Conservation (phyloP, 2,113 vertebrate genomes). For the Chrysochloris asiatica region DNA sequence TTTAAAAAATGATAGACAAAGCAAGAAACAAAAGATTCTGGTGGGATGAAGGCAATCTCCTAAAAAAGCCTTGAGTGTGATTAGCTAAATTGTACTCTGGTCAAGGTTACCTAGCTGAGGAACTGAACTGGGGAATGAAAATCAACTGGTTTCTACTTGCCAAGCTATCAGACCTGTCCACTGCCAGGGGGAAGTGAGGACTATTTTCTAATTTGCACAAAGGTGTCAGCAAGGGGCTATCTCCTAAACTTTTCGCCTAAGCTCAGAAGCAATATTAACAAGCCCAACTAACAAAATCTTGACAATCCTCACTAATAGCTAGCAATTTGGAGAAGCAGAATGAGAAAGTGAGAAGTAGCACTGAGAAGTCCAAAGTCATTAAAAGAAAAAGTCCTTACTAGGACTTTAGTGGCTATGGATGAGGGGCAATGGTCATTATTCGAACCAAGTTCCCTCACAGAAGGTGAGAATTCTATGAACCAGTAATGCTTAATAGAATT, state of each 20-base stretch:
- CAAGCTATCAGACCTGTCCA: not conserved
- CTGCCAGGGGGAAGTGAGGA: not conserved
- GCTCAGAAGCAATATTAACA: slow-evolving; percentile 8
- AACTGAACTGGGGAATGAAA: slow-evolving; percentile 6
- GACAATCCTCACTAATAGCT: not conserved
- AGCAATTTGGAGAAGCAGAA: not conserved
- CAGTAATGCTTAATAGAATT: no score
- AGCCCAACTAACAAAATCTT: slow-evolving; percentile 10
- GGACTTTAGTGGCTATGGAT: no score
- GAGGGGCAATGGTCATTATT: no score
- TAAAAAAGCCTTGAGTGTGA: not conserved
- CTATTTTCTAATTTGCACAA: slow-evolving; percentile 32
- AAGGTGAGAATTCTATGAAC: no score
- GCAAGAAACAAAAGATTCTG: not conserved
- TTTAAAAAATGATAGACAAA: not conserved
- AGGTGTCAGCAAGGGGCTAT: not conserved
- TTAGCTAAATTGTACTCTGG: not conserved
- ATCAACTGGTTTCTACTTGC: not conserved
- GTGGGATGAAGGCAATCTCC: not conserved
- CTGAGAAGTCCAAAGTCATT: not conserved
- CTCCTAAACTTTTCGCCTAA: not conserved
- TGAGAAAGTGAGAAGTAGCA: not conserved
- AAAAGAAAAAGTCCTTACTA: no score
- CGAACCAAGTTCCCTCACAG: no score
- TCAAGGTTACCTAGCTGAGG: not conserved